These are phyloP conservation scores for Drosophila quinaria DNA, from an alignment of 2,888 invertebrate genomes.

Conservation along the genomic window DNA sequence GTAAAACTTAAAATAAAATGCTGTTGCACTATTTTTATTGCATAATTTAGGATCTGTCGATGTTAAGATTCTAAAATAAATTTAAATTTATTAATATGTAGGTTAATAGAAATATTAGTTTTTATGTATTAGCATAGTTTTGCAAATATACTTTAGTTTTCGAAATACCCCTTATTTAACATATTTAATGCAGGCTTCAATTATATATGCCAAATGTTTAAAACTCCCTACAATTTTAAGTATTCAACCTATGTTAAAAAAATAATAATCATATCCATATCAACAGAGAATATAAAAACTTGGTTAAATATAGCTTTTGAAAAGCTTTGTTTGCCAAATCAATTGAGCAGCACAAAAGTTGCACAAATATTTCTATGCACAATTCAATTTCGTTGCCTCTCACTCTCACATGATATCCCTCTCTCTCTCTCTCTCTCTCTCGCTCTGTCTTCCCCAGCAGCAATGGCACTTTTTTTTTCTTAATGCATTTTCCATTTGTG, in stretches of 20 bases:
- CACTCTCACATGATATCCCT: not conserved
- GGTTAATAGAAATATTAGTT: too few relatives aligned
- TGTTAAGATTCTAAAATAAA: too few relatives aligned
- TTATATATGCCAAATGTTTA: too few relatives aligned
- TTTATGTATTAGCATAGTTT: too few relatives aligned
- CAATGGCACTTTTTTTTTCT: not conserved
- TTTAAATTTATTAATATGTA: too few relatives aligned
- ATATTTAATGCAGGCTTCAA: not conserved
- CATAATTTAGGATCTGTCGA: too few relatives aligned
- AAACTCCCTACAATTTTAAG: too few relatives aligned
- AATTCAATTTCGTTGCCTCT: slow-evolving; percentile 9
- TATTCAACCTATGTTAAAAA: too few relatives aligned
- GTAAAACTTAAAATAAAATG: too few relatives aligned
- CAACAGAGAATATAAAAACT: not conserved
- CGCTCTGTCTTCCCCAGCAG: slow-evolving; percentile 6
- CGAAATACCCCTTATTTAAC: not conserved
- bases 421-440: not conserved
- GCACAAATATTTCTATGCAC: slow-evolving; percentile 1
- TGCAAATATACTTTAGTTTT: too few relatives aligned
- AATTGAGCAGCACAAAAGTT: slow-evolving; percentile 11
- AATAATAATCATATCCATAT: not conserved
- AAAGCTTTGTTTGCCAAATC: slow-evolving; percentile 11
- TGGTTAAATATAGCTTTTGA: slow-evolving; percentile 10
- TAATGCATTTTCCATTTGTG: slow-evolving; percentile 18
- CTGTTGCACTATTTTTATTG: too few relatives aligned